A percentile compares a stretch with the other conserved stretches of the same genome.
Evolutionary conservation across 2,113 vertebrate genomes (phyloP).

Genomic region (Larimichthys polyactis): DNA sequence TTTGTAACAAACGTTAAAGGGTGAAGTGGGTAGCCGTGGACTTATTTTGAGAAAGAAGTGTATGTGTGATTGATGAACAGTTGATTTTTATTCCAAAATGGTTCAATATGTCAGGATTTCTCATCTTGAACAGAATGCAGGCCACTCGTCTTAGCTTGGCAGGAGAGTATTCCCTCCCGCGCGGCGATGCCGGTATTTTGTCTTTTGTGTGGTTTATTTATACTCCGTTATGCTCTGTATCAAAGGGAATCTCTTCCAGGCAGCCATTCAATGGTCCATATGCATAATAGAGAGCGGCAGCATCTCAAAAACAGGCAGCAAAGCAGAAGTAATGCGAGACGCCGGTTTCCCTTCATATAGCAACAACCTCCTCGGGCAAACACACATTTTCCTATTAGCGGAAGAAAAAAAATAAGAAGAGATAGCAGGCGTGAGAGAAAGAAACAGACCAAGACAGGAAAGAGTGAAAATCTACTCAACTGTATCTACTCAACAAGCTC

Average conservation of each 20-base stretch:
- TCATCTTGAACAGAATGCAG: slow-evolving; percentile 33
- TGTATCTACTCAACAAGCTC: neutral
- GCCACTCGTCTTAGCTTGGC: slow-evolving; percentile 18
- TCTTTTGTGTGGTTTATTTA: slow-evolving; percentile 74
- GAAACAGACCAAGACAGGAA: too few species aligned
- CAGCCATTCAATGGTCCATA: slow-evolving; percentile 58
- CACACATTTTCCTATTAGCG: slow-evolving; percentile 41
- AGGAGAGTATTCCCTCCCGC: slow-evolving; percentile 36
- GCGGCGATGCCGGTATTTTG: slow-evolving; percentile 31
- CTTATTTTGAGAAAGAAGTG: neutral
- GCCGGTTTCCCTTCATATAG: slow-evolving; percentile 54
- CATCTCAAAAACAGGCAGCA: slow-evolving; percentile 68
- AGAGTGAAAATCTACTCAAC: neutral
- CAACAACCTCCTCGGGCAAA: slow-evolving; percentile 62
- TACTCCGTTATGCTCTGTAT: slow-evolving; percentile 52
- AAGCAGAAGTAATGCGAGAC: slow-evolving; percentile 70
- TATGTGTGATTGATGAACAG: neutral
- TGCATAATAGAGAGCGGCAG: slow-evolving; percentile 57
- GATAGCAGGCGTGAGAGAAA: slow-evolving; percentile 23
- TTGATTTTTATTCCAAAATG: slow-evolving; percentile 19
- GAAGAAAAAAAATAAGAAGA: slow-evolving; percentile 31
- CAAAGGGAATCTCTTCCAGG: slow-evolving; percentile 72
- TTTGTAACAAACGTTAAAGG: too few species aligned
- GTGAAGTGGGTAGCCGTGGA: too few species aligned
- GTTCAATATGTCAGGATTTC: neutral